phyloP scores from a whole-genome alignment of 1,140 invertebrate genomes.

The Anastrepha ludens region DNA sequence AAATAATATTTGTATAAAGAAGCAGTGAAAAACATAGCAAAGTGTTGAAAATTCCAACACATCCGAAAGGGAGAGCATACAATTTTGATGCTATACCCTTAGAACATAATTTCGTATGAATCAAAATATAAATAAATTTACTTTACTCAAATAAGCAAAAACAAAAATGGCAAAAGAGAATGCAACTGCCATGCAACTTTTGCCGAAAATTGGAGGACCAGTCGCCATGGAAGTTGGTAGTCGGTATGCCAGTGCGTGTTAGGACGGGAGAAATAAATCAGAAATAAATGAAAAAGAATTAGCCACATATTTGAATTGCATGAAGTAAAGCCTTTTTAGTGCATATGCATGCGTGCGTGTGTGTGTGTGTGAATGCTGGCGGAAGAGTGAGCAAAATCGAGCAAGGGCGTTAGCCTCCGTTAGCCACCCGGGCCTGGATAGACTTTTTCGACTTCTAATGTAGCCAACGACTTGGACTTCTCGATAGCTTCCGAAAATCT shows the following conservation, averaged over 20 bases:
- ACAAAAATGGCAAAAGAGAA: neutral
- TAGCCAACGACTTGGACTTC: too few species aligned
- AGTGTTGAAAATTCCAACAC: neutral
- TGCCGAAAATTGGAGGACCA: neutral
- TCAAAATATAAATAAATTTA: constrained; percentile 42
- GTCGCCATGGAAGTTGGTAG: neutral
- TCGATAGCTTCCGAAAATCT: too few species aligned
- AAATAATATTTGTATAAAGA: neutral
- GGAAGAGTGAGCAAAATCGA: too few species aligned
- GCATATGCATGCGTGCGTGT: too few species aligned
- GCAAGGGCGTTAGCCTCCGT: too few species aligned
- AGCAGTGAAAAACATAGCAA: neutral
- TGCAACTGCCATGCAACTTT: neutral
- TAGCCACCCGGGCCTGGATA: too few species aligned
- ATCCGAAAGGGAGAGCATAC: neutral
- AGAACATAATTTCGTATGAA: constrained; percentile 36
- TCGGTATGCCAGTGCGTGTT: neutral
- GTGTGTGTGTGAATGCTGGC: too few species aligned
- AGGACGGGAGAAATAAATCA: neutral
- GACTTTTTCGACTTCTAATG: too few species aligned
- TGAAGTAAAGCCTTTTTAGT: too few species aligned
- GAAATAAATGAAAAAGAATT: too few species aligned
- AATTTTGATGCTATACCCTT: neutral
- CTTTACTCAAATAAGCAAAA: neutral
- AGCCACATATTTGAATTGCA: too few species aligned